Conservation (phyloP, 1,140 invertebrate species). For the Apis mellifera region DNA sequence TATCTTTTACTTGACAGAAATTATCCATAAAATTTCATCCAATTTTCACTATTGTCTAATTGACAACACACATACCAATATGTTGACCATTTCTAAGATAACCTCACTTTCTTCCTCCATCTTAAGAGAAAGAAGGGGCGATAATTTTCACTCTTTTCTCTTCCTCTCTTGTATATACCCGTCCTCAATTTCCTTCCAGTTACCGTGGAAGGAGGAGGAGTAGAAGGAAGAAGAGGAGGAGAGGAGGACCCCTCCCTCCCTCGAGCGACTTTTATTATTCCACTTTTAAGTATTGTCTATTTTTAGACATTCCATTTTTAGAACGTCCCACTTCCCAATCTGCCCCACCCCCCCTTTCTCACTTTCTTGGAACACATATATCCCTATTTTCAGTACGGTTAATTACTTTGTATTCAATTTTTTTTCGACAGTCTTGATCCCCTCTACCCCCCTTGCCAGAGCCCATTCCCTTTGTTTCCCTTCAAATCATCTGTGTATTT, state of each 20-base stretch:
- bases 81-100: neutral
- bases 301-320: constrained; percentile 25
- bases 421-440: constrained; percentile 19
- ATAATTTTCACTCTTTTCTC: constrained; percentile 8
- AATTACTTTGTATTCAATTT: constrained; percentile 23
- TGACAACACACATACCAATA: no score
- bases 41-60: no score
- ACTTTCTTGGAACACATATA: neutral
- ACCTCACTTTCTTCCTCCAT: neutral
- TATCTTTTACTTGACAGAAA: no score
- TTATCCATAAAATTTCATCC: no score
- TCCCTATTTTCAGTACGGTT: neutral
- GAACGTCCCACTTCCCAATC: constrained; percentile 33
- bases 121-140: neutral
- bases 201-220: neutral
- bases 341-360: neutral
- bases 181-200: constrained; percentile 23
- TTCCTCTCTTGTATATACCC: neutral
- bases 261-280: constrained; percentile 23
- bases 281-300: constrained; percentile 33
- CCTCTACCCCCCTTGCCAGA: no score
- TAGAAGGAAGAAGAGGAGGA: no score
- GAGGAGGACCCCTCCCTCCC: neutral
- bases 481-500: no score
- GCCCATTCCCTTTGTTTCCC: no score